Base-by-base conservation (phyloP, 30 jellyfish, hydroid and myxozoan genomes). In the Cassiopea xamachana region DNA sequence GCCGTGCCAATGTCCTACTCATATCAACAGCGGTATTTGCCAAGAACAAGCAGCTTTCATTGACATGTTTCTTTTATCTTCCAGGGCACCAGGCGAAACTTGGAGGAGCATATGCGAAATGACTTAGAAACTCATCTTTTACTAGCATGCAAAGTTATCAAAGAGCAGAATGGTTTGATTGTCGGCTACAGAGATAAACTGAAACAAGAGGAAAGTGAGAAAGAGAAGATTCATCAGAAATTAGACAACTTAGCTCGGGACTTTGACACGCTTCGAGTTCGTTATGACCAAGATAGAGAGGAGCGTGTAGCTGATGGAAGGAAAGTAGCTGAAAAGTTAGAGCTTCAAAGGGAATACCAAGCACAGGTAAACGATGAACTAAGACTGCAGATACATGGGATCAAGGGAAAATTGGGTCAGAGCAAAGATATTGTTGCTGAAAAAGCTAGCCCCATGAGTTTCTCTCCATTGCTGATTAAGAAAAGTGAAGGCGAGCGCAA, bases 281-380 rank as follows among this genome's bases (percentile, higher is more conserved):
- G 93, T 44, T 93, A 93, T 73, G 87, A 79, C n/a, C 84, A 69
- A 3, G 97, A 90, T 75, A 79, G 61, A 68, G 94, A 67, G 67
- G 94, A 94, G 86, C 91, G 96, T 19, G 68, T 74, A 18, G 83
- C 74, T 27, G 98, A 96, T 47, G 80, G 91, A 18, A 97, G 79
- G 68, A 70, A 76, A 58, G 85, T 96, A 16, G 81, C 90, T 55
- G 93, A 89, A 39, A 85, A 91, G 60, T 51, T 96, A 48, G 99
- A 96, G 71, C 85, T 89, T 17, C 97, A 89, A 82, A 80, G 89
- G 46, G 99, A 96, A 59, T 89, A 78, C 69, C 98, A 96, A 64
- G 96, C 97, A 8, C 96, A 94, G 69, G 96, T 89, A 46, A 92
- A 92, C 61, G 99, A 96, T 81, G 99, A 96, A 86, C 89, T 96